These are phyloP conservation scores for Chascanopsetta lugubris DNA, from an alignment of 2,113 vertebrate species.

Conservation along the genomic window DNA sequence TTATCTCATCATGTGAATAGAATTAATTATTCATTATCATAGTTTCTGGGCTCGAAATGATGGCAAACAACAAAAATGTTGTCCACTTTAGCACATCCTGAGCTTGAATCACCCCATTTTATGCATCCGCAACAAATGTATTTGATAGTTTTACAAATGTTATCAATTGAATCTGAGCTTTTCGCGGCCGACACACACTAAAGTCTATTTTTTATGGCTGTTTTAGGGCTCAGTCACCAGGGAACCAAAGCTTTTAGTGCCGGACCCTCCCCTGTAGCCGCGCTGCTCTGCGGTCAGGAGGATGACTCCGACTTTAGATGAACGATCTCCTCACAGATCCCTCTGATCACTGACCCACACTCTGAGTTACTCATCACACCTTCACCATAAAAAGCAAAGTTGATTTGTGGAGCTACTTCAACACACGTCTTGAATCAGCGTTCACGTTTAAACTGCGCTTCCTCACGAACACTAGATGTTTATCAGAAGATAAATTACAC, in stretches of 20 bases:
- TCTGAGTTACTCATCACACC: constrained; percentile 55
- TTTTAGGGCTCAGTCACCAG: not conserved
- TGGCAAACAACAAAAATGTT: not conserved
- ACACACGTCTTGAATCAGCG: constrained; percentile 19
- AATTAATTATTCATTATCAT: not conserved
- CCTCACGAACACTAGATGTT: constrained; percentile 19
- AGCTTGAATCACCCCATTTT: not conserved
- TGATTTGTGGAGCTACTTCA: constrained; percentile 48
- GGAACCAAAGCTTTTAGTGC: not conserved
- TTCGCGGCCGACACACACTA: not conserved
- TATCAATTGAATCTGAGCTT: not conserved
- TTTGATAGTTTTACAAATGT: not conserved
- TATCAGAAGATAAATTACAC: constrained; percentile 46
- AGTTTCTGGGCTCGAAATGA: constrained; percentile 3
- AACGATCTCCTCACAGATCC: constrained; percentile 37
- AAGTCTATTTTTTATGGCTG: not conserved
- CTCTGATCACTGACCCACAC: constrained; percentile 51
- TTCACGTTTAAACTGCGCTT: constrained; percentile 21
- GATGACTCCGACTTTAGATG: constrained; percentile 50
- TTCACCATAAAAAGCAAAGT: constrained; percentile 31
- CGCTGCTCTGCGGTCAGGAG: constrained; percentile 2
- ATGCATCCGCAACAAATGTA: not conserved
- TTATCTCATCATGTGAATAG: not conserved
- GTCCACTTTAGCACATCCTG: not conserved
- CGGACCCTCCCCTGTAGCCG: not conserved